phyloP scores from a whole-genome alignment of 2,113 vertebrate genomes.

The Petrocephalus microphthalmus region DNA sequence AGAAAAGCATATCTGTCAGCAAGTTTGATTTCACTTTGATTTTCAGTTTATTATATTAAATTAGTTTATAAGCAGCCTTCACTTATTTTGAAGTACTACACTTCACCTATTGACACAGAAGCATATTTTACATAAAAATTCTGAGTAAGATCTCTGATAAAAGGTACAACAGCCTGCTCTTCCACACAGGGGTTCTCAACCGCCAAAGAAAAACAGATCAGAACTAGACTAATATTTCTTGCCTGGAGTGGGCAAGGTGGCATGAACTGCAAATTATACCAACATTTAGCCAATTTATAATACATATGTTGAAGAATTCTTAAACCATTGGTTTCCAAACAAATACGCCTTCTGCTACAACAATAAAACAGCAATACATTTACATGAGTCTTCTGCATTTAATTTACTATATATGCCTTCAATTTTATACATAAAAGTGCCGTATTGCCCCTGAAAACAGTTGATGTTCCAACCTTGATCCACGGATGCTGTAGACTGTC shows the following conservation, averaged over 20 bases:
- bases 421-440: not conserved
- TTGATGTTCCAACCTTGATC: conserved; percentile 80
- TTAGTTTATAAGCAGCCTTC: not conserved
- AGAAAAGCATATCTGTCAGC: not conserved
- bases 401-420: not conserved
- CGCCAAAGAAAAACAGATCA: not conserved
- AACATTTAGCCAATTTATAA: not conserved
- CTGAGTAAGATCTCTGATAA: not conserved
- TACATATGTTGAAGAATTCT: not conserved
- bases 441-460: not conserved
- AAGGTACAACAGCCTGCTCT: not conserved
- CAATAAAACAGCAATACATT: not conserved
- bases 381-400: not conserved
- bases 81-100: not conserved
- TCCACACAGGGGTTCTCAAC: not conserved
- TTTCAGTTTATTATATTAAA: not conserved
- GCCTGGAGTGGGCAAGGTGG: not conserved
- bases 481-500: conserved; percentile 92
- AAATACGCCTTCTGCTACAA: not conserved
- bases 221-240: not conserved
- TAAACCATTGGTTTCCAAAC: not conserved
- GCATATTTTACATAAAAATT: not conserved
- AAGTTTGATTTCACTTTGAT: not conserved
- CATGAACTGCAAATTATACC: not conserved
- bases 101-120: not conserved